A percentile compares a stretch with the other conserved stretches of the same genome.
Evolutionary conservation across 2,797 vertebrate genomes (phyloP).

Genomic region (Dendrocincla tyrannina): DNA sequence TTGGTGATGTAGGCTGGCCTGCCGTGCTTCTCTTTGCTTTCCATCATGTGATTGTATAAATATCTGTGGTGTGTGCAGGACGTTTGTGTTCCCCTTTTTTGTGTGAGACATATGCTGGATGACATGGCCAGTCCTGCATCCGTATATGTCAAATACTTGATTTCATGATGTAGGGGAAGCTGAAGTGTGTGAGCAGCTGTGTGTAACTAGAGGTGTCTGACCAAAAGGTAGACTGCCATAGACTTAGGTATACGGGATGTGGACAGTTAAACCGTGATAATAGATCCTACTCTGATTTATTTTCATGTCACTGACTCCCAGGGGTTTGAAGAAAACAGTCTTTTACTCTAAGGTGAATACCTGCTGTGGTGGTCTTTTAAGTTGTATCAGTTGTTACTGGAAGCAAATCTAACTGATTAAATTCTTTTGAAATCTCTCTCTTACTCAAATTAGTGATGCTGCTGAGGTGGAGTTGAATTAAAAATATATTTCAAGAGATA

Average conservation of each 20-base stretch:
- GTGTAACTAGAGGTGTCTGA: background rate
- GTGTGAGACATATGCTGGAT: rapidly evolving
- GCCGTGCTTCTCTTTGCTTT: background rate
- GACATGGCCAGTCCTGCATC: background rate
- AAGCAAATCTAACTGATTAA: constrained; percentile 4
- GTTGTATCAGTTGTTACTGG: background rate
- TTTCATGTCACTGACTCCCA: background rate
- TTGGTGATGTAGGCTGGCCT: background rate
- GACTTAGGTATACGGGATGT: background rate
- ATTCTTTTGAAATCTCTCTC: constrained; percentile 26
- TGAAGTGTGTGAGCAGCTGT: background rate
- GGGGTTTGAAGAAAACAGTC: background rate
- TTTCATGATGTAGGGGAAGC: background rate
- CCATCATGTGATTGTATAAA: background rate
- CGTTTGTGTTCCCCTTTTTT: background rate
- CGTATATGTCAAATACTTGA: background rate
- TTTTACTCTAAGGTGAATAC: background rate
- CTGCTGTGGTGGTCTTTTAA: background rate
- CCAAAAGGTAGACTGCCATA: background rate
- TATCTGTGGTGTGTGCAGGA: background rate
- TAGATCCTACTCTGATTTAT: background rate
- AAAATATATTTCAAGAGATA: constrained; percentile 53
- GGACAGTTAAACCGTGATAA: background rate
- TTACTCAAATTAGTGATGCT: constrained; percentile 15
- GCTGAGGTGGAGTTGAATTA: constrained; percentile 20